Conservation (phyloP, 2,888 invertebrate genomes). For the Drosophila macrospina region DNA sequence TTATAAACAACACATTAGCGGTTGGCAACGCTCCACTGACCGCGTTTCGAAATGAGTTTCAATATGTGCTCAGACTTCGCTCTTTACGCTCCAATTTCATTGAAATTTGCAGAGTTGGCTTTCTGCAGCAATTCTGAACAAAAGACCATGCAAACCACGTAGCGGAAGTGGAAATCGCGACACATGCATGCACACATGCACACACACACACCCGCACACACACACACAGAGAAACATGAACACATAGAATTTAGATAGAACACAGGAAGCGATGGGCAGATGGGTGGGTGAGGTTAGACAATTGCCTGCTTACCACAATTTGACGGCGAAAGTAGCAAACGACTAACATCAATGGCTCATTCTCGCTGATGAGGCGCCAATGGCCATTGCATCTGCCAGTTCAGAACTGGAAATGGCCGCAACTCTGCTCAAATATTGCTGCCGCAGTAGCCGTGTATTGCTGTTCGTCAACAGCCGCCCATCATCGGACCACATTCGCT, state of each 20-base stretch:
- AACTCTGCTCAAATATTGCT: constrained; percentile 50
- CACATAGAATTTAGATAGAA: background rate
- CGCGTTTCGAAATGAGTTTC: constrained; percentile 49
- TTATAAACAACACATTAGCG: constrained; percentile 63
- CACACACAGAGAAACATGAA: background rate
- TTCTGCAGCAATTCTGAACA: constrained; percentile 25
- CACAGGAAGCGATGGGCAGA: constrained; percentile 26
- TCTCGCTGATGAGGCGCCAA: constrained; percentile 48
- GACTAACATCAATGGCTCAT: constrained; percentile 35
- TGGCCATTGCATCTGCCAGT: constrained; percentile 27
- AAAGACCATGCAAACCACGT: constrained; percentile 38
- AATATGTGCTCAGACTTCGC: constrained; percentile 52
- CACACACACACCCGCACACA: constrained; percentile 22
- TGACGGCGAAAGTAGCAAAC: constrained; percentile 52
- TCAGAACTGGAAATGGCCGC: constrained; percentile 49
- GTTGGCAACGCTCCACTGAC: constrained; percentile 42
- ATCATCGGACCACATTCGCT: constrained; percentile 41
- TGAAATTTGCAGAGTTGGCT: constrained; percentile 50
- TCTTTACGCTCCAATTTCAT: constrained; percentile 61
- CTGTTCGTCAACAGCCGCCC: background rate
- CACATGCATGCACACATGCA: constrained; percentile 21
- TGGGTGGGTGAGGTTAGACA: constrained; percentile 13
- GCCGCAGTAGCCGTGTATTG: constrained; percentile 30
- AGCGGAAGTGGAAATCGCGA: constrained; percentile 65
- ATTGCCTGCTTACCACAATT: constrained; percentile 64